Percentiles rank a stretch among this genome's conserved stretches.
These are phyloP conservation scores for Sciurus niger DNA, from an alignment of 2,113 vertebrate genomes.

Conservation along the genomic window DNA sequence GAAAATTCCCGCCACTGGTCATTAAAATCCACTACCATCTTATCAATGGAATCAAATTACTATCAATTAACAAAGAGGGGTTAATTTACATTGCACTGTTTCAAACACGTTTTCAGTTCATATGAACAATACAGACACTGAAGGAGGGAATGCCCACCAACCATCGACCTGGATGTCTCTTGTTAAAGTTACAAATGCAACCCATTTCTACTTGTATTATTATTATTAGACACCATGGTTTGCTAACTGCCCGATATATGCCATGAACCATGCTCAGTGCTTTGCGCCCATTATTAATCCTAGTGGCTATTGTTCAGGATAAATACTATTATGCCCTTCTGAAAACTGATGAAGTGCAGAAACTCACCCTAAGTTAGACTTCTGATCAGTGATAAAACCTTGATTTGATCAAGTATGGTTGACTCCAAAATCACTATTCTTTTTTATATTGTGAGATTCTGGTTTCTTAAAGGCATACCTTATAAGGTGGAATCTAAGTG, in stretches of 20 bases:
- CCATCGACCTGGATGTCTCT: background rate
- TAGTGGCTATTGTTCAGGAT: slow-evolving; percentile 5
- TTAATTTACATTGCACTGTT: slow-evolving; percentile 47
- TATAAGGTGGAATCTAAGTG: background rate
- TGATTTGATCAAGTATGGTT: slow-evolving; percentile 39
- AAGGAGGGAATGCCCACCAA: slow-evolving; percentile 23
- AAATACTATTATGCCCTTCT: background rate
- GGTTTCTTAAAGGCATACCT: background rate
- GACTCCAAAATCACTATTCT: background rate
- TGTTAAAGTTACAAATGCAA: slow-evolving; percentile 19
- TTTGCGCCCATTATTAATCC: background rate
- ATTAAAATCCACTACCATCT: slow-evolving; percentile 78
- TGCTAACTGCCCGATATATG: background rate
- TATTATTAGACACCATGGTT: slow-evolving; percentile 18
- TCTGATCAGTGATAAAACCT: background rate
- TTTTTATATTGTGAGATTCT: background rate
- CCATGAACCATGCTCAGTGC: background rate
- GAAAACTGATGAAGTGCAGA: slow-evolving; percentile 20
- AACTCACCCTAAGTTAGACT: background rate
- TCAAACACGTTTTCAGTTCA: slow-evolving; percentile 71
- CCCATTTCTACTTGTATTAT: slow-evolving; percentile 20
- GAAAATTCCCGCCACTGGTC: slow-evolving; percentile 58
- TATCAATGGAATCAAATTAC: slow-evolving; percentile 69
- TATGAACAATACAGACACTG: slow-evolving; percentile 10
- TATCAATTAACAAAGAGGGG: slow-evolving; percentile 53